Percentiles rank a stretch among this genome's conserved stretches.
These are phyloP conservation scores for Hedya salicella DNA, from an alignment of 2,888 invertebrate species.

Conservation along the genomic window DNA sequence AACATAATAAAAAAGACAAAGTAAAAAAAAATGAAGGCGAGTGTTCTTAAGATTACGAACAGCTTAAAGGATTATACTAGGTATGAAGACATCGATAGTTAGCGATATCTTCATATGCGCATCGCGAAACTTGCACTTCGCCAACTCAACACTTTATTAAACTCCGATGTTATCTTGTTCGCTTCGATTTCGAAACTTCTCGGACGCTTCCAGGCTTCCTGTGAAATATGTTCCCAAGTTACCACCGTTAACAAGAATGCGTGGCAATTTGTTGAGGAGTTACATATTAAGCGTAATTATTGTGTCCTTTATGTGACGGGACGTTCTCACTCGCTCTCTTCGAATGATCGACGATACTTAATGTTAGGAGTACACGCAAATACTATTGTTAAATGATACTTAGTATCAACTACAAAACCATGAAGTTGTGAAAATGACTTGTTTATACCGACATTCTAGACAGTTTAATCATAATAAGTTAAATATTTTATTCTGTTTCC, in stretches of 20 bases:
- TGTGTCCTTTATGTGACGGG: constrained; percentile 29
- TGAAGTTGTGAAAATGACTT: no score
- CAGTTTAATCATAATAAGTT: no score
- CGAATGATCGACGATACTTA: constrained; percentile 5
- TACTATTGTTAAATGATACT: not conserved
- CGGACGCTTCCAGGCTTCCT: constrained; percentile 2
- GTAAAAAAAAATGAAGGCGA: no score
- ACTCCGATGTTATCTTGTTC: constrained; percentile 51
- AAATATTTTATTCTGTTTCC: no score
- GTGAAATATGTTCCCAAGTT: constrained; percentile 25
- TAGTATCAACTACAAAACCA: no score
- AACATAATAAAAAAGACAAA: no score
- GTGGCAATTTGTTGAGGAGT: constrained; percentile 28
- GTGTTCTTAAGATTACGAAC: no score
- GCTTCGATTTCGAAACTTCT: constrained; percentile 21
- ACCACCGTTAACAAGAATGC: constrained; percentile 30
- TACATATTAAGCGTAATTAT: constrained; percentile 38
- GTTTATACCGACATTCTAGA: no score
- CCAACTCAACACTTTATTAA: constrained; percentile 52
- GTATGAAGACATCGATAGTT: not conserved
- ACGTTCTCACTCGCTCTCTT: constrained; percentile 15
- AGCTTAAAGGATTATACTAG: no score
- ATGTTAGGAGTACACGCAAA: not conserved
- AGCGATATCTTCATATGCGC: constrained; percentile 9
- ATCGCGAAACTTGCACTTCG: constrained; percentile 51